Evolutionary conservation across 2,797 vertebrate species (phyloP).

Genomic region (Acipenser transmontanus): DNA sequence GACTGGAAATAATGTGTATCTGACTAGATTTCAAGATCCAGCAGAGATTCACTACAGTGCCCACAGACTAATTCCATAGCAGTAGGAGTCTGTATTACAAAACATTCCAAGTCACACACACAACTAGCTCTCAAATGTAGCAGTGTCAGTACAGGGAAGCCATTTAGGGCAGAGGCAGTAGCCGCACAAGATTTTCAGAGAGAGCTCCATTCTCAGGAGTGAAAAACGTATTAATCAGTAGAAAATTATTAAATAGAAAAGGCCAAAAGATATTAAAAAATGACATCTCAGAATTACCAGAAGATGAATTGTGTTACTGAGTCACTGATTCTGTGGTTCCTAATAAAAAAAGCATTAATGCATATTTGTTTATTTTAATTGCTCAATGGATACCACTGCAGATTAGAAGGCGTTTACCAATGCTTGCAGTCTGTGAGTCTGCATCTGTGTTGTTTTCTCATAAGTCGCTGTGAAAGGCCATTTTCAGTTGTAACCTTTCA

Average conservation of each 20-base stretch:
- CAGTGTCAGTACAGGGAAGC: background rate
- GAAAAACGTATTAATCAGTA: background rate
- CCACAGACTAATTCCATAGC: conserved; percentile 8
- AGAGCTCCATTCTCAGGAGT: background rate
- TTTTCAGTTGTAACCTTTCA: conserved; percentile 1
- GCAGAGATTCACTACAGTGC: background rate
- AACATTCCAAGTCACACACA: conserved; percentile 11
- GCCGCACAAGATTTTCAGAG: background rate
- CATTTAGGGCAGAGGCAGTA: background rate
- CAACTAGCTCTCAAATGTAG: conserved; percentile 9
- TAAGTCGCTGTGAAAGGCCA: background rate
- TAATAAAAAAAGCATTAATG: background rate
- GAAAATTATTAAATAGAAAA: background rate
- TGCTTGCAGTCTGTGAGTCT: background rate
- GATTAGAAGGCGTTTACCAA: background rate
- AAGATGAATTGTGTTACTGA: background rate
- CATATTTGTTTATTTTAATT: background rate
- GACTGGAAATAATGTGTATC: conserved; percentile 6
- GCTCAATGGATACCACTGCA: background rate
- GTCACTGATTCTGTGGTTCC: background rate
- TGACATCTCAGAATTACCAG: background rate
- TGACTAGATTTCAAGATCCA: background rate
- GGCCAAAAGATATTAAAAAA: background rate
- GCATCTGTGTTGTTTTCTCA: background rate
- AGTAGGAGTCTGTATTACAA: background rate